Evolutionary conservation across 2,797 vertebrate genomes (phyloP), one percentile per base, ranked within the genome.

Genomic region (Atherinosoma microstoma): DNA sequence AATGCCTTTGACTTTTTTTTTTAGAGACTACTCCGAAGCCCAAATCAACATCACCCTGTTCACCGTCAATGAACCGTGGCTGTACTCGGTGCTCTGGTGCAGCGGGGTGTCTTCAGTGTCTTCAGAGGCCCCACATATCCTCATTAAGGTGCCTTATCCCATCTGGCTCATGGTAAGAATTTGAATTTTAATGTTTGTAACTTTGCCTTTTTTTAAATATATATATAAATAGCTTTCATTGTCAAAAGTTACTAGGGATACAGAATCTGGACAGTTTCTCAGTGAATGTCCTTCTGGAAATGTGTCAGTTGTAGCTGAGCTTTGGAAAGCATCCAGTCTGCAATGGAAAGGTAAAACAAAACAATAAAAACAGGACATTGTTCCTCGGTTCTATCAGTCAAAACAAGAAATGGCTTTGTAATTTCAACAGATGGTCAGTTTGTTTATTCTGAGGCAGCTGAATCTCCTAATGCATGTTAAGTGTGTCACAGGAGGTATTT

Each of bases 41-140:
- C 97, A 97, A 79, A 90, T 99, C 83, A 97, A 94, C 2, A 90
- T 98, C 74, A 97, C 96, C 29, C 94, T 98, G 40, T 96, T 96
- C 92, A 94, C 93, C 0, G 95, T 99, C 91, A 99, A 99, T 0
- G 94, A 97, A 11, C 97, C 97, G 0, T 99, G 98, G 98, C 93
- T 99, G 0, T 99, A 94, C 92, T 99, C 98, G 0, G 89, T 98
- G 90, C 94, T 99, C 34, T 99, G 98, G 98, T 99, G 98, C 3
- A 94, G 96, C 0, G 97, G 96, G 0, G 96, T 97, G 11, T 93
- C 94, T 0, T 95, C 97, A 0, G 96, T 99, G 78, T 97, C 97
- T 9, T 98, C 98, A 0, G 96, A 98, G 90, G 96, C 95, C 35
- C 89, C 96, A 5, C 96, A 97, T 6, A 42, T 95, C 84, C 96